phyloP scores from a whole-genome alignment of 2,888 invertebrate genomes.

The Cyclophora punctaria region DNA sequence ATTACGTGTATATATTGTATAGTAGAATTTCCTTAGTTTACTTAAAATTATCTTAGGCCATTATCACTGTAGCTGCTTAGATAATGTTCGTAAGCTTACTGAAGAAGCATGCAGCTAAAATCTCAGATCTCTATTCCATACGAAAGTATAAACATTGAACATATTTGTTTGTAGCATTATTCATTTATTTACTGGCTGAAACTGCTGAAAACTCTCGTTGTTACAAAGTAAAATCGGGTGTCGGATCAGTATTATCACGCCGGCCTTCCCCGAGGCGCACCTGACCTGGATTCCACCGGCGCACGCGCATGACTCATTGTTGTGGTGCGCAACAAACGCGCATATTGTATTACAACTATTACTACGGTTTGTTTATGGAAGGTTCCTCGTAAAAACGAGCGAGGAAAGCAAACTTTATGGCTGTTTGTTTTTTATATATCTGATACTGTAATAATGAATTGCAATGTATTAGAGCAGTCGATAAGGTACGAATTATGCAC shows the following conservation, averaged over 20 bases:
- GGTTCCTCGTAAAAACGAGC: conserved; percentile 12
- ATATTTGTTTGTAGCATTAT: too few species aligned
- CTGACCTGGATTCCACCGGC: conserved; percentile 55
- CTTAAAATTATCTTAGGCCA: too few species aligned
- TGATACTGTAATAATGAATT: background rate
- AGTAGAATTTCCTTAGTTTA: too few species aligned
- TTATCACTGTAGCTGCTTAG: too few species aligned
- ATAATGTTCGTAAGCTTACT: too few species aligned
- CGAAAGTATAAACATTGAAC: too few species aligned
- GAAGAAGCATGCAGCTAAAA: too few species aligned
- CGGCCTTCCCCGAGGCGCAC: conserved; percentile 56
- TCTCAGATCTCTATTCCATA: too few species aligned
- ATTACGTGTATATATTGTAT: too few species aligned
- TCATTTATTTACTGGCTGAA: too few species aligned
- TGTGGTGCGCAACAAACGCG: conserved; percentile 31
- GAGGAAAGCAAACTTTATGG: conserved; percentile 2
- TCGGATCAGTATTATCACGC: conserved; percentile 12
- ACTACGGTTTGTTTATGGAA: conserved; percentile 17
- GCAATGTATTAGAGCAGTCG: background rate
- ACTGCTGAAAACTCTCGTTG: too few species aligned
- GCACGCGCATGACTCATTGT: conserved; percentile 52
- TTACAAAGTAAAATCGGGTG: conserved; percentile 4
- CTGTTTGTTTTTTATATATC: conserved; percentile 8
- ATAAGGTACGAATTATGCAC: too few species aligned
- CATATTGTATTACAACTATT: conserved; percentile 20